phyloP scores from a whole-genome alignment of 2,888 invertebrate genomes.

The Thalpophila matura region DNA sequence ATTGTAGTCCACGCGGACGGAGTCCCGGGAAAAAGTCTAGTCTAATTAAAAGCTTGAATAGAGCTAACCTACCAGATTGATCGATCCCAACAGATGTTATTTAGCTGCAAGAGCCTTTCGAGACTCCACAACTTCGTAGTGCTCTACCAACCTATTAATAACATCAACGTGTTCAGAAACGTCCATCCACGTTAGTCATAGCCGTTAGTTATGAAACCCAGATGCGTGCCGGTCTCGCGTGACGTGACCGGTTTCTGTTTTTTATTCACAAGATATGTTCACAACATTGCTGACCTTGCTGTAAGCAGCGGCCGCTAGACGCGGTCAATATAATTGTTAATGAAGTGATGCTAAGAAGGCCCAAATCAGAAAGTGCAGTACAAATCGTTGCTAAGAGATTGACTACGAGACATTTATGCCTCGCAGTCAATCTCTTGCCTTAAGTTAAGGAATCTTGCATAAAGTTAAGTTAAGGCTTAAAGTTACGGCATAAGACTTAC shows the following conservation, averaged over 20 bases:
- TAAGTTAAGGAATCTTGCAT: too few species aligned
- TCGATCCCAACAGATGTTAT: not conserved
- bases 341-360: slow-evolving; percentile 6
- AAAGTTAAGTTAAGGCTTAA: too few species aligned
- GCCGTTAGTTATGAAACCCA: slow-evolving; percentile 37
- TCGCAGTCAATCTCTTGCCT: too few species aligned
- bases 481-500: too few species aligned
- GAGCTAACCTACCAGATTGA: too few species aligned
- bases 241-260: slow-evolving; percentile 49
- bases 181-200: slow-evolving; percentile 33
- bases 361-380: too few species aligned
- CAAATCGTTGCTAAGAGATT: too few species aligned
- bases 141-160: not conserved
- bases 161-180: not conserved
- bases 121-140: not conserved
- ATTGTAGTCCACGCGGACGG: too few species aligned
- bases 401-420: too few species aligned
- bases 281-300: slow-evolving; percentile 50
- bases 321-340: slow-evolving; percentile 9
- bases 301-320: slow-evolving; percentile 20
- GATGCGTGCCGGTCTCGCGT: slow-evolving; percentile 46
- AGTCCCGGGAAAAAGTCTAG: too few species aligned
- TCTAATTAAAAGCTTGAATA: too few species aligned
- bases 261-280: slow-evolving; percentile 50
- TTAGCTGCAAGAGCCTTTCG: not conserved